Conservation (phyloP, 2,797 vertebrate genomes). For the Sebastes steindachneri region DNA sequence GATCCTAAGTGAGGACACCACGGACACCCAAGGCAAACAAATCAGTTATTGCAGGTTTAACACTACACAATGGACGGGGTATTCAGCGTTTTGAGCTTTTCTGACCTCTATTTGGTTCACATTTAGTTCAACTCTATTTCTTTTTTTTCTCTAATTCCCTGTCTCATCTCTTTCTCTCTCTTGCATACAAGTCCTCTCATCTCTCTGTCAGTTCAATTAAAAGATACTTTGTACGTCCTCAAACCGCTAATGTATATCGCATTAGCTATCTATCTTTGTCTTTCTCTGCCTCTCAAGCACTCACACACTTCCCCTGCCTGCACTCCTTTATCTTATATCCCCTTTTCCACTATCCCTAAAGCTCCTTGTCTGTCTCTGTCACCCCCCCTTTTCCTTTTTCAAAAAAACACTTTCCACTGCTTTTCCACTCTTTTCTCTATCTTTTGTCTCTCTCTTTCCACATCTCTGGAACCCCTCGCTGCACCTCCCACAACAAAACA, state of each 20-base stretch:
- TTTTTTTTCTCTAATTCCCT: background rate
- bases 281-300: constrained; percentile 11
- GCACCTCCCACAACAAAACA: constrained; percentile 42
- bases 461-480: constrained; percentile 14
- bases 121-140: background rate
- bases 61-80: background rate
- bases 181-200: background rate
- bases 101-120: background rate
- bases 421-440: constrained; percentile 40
- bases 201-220: constrained; percentile 19
- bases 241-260: constrained; percentile 18
- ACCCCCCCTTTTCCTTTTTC: constrained; percentile 44
- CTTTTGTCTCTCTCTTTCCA: background rate
- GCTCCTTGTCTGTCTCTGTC: constrained; percentile 48
- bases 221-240: constrained; percentile 20
- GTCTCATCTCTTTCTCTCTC: background rate
- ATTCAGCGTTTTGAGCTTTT: background rate
- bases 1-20: background rate
- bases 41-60: background rate
- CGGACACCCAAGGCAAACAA: background rate
- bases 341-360: constrained; percentile 52
- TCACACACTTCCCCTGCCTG: constrained; percentile 21
- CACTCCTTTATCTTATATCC: constrained; percentile 61
- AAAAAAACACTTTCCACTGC: constrained; percentile 49
- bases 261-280: constrained; percentile 19